Evolutionary conservation across 2,888 invertebrate genomes (phyloP).

Genomic region (Lottia gigantea): DNA sequence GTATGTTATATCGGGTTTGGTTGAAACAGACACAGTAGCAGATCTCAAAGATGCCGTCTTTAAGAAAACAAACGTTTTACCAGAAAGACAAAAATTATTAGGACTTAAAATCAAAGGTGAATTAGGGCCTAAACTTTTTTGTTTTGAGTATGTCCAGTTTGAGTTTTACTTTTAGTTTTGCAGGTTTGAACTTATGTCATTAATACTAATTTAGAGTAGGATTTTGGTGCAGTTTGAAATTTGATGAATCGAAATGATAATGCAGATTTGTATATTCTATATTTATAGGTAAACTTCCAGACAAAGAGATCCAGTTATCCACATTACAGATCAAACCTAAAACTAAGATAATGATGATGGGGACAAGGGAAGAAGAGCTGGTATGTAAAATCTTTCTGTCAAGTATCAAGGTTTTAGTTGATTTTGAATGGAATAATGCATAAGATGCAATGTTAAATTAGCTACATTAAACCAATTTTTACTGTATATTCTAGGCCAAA

Average conservation of each 20-base stretch:
- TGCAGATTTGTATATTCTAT: neutral
- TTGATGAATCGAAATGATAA: neutral
- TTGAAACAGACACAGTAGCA: conserved; percentile 81
- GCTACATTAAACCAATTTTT: neutral
- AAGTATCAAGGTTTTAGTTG: too few species aligned
- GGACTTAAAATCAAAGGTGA: conserved; percentile 92
- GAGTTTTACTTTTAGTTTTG: too few species aligned
- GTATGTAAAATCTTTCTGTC: conserved; percentile 33
- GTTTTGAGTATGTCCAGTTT: too few species aligned
- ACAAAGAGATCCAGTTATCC: conserved; percentile 81
- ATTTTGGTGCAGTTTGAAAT: neutral
- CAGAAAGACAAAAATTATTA: conserved; percentile 92
- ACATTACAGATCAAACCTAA: conserved; percentile 85
- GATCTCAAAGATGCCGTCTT: conserved; percentile 87
- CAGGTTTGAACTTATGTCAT: too few species aligned
- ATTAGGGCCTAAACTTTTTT: too few species aligned
- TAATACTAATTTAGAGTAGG: too few species aligned
- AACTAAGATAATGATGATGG: conserved; percentile 97
- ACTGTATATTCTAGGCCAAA: conserved; percentile 72
- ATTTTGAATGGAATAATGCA: too few species aligned
- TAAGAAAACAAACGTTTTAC: conserved; percentile 88
- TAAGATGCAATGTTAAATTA: too few species aligned
- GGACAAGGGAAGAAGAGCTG: conserved; percentile 87
- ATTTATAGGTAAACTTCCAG: conserved; percentile 82
- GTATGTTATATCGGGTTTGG: conserved; percentile 81